These are phyloP conservation scores for Pachypeltis micranthus DNA, from an alignment of 1,140 invertebrate species.

Conservation along the genomic window DNA sequence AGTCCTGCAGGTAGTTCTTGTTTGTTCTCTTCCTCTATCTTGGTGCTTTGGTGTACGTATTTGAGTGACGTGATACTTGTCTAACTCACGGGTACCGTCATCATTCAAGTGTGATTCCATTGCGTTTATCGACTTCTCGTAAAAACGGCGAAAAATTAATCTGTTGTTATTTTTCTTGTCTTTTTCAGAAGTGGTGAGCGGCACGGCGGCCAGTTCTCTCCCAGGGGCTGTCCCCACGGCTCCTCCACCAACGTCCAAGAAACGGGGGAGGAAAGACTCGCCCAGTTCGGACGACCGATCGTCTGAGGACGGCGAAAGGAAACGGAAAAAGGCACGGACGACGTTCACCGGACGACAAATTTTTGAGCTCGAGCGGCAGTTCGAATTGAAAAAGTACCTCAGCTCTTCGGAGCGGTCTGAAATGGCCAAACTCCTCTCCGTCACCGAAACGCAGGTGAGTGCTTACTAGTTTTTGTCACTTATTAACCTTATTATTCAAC, in stretches of 20 bases:
- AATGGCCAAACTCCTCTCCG: conserved; percentile 84
- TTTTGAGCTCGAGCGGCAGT: conserved; percentile 90
- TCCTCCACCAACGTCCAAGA: not conserved
- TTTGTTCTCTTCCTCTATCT: too few relatives aligned
- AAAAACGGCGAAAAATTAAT: too few relatives aligned
- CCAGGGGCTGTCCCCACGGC: not conserved
- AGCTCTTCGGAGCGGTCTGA: conserved; percentile 88
- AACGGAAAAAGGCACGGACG: conserved; percentile 88
- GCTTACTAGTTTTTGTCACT: too few relatives aligned
- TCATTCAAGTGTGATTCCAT: too few relatives aligned
- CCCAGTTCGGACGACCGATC: conserved; percentile 13
- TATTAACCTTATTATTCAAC: too few relatives aligned
- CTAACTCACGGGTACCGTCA: too few relatives aligned
- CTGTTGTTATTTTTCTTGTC: not conserved
- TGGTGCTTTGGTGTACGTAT: too few relatives aligned
- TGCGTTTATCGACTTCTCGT: too few relatives aligned
- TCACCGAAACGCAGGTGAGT: conserved; percentile 90
- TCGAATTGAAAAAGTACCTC: conserved; percentile 91
- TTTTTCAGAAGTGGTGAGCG: conserved; percentile 2
- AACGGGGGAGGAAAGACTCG: conserved; percentile 15
- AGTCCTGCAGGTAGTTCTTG: too few relatives aligned
- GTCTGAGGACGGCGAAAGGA: conserved; percentile 46
- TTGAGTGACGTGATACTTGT: too few relatives aligned
- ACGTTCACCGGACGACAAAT: conserved; percentile 92
- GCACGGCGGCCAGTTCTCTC: conserved; percentile 8